These are phyloP conservation scores for Himalopsyche kuldschensis DNA, from an alignment of 2,888 invertebrate genomes.

Conservation along the genomic window DNA sequence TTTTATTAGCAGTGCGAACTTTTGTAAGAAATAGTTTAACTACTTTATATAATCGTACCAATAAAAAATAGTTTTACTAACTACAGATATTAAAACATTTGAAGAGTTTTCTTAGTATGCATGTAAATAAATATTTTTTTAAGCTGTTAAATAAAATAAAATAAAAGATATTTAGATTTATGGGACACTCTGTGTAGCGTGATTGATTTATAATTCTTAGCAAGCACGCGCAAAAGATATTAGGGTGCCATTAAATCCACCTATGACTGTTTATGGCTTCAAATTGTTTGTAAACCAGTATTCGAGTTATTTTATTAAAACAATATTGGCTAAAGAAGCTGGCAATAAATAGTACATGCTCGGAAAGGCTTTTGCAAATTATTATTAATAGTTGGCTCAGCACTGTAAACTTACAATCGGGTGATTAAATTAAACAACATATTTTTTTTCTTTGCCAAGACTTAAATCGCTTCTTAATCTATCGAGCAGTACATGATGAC, in stretches of 20 bases:
- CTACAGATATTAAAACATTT: not conserved
- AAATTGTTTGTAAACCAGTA: constrained; percentile 17
- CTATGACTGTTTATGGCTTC: constrained; percentile 29
- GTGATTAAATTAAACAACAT: not conserved
- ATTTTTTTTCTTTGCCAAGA: not conserved
- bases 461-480: not conserved
- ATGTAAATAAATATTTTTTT: not conserved
- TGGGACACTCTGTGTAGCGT: not conserved
- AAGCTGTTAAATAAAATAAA: not conserved
- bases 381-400: not conserved
- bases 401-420: not conserved
- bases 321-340: constrained; percentile 18
- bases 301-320: constrained; percentile 27
- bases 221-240: constrained; percentile 33
- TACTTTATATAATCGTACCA: too few species aligned
- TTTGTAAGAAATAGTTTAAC: too few species aligned
- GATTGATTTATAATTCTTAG: constrained; percentile 35
- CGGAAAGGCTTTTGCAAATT: not conserved
- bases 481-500: not conserved
- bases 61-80: not conserved
- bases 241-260: constrained; percentile 28
- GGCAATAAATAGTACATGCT: not conserved
- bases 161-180: not conserved
- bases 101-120: not conserved
- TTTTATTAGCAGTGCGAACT: too few species aligned